Percentiles rank a stretch among this genome's conserved stretches.
phyloP scores from a whole-genome alignment of 1,140 invertebrate genomes.

The Procambarus virginalis region DNA sequence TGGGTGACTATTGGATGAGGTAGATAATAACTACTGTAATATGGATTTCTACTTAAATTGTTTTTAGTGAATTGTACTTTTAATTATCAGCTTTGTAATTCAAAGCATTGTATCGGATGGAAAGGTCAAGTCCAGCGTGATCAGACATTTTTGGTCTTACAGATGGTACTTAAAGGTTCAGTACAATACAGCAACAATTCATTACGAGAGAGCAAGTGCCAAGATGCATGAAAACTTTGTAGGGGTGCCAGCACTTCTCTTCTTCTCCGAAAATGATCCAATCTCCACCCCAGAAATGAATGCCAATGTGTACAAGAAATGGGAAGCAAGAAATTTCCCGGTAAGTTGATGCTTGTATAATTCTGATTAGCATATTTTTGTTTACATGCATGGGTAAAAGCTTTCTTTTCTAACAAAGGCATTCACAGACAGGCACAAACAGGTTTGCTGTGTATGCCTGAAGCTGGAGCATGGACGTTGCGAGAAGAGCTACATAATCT shows the following conservation, averaged over 20 bases:
- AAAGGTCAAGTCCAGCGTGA: not conserved
- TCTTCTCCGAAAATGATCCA: constrained; percentile 51
- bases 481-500: too few species aligned
- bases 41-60: too few species aligned
- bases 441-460: too few species aligned
- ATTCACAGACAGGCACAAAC: too few species aligned
- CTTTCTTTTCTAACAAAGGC: too few species aligned
- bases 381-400: too few species aligned
- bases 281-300: constrained; percentile 58
- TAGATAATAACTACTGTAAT: too few species aligned
- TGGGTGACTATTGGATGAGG: too few species aligned
- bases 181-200: constrained; percentile 48
- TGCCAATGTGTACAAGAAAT: constrained; percentile 39
- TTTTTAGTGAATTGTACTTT: too few species aligned
- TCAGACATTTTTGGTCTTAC: not conserved
- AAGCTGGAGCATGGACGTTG: too few species aligned
- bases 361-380: not conserved
- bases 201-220: constrained; percentile 45
- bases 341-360: constrained; percentile 4
- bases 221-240: constrained; percentile 55
- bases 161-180: constrained; percentile 55
- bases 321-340: constrained; percentile 28
- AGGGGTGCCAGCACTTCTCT: constrained; percentile 38
- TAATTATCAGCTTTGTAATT: too few species aligned
- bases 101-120: too few species aligned